phyloP scores from a whole-genome alignment of 2,797 vertebrate genomes.

The Cygnus olor region DNA sequence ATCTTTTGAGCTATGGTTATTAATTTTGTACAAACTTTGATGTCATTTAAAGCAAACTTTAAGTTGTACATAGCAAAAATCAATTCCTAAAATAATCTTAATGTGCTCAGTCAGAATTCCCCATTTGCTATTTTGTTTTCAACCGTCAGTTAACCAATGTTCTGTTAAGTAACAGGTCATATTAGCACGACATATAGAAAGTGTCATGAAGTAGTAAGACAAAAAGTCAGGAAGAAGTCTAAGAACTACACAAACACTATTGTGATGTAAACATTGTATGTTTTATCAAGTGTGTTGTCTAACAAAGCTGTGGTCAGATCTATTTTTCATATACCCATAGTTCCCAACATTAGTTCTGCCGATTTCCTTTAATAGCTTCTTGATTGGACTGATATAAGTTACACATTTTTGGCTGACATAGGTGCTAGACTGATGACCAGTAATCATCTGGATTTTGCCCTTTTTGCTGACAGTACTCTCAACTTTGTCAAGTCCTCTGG shows the following conservation, averaged over 20 bases:
- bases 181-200: neutral
- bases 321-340: neutral
- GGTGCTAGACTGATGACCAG: neutral
- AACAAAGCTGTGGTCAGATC: neutral
- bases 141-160: neutral
- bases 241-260: neutral
- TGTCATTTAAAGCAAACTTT: neutral
- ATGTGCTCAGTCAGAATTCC: neutral
- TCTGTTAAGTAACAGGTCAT: neutral
- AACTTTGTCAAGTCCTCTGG: neutral
- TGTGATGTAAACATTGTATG: neutral
- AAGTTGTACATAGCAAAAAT: neutral
- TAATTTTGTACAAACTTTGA: neutral
- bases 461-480: neutral
- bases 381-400: neutral
- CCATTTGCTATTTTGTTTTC: neutral
- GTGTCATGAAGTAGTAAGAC: neutral
- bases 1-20: neutral
- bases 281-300: neutral
- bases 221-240: neutral
- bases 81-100: neutral
- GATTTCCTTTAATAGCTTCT: neutral
- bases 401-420: neutral
- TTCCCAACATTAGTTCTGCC: neutral
- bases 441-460: neutral